A percentile compares a stretch with the other conserved stretches of the same genome.
Evolutionary conservation across 2,797 vertebrate species (phyloP).

Genomic region (Mormyrus proboscirostris): DNA sequence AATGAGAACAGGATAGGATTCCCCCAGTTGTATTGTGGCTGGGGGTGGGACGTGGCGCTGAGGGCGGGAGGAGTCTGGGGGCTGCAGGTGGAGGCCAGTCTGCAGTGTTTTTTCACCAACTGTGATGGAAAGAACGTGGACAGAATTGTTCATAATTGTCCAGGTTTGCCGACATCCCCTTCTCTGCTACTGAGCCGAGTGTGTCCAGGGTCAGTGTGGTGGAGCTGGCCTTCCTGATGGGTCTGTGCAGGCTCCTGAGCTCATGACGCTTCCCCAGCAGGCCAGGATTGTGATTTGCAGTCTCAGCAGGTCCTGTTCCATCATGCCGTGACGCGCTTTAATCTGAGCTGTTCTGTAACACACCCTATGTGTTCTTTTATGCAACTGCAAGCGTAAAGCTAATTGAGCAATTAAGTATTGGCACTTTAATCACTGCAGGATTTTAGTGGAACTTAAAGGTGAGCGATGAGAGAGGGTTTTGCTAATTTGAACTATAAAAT

Average conservation of each 20-base stretch:
- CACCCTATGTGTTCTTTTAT: not conserved
- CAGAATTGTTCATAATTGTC: no score
- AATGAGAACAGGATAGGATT: not conserved
- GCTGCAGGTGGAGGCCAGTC: no score
- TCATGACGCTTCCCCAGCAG: no score
- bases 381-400: not conserved
- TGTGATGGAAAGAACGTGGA: no score
- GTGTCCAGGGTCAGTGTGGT: no score
- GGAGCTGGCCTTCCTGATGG: no score
- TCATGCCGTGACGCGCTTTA: not conserved
- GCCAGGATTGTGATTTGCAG: not conserved
- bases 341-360: not conserved
- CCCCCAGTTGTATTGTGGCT: not conserved
- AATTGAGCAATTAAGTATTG: not conserved
- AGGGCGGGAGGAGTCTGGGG: no score
- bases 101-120: no score
- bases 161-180: no score
- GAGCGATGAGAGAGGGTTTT: not conserved
- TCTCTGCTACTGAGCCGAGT: no score
- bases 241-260: no score
- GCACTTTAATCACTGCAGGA: not conserved
- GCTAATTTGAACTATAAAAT: not conserved
- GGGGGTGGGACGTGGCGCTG: not conserved
- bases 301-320: not conserved
- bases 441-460: not conserved